A percentile compares a stretch with the other conserved stretches of the same genome.
Evolutionary conservation across 1,140 invertebrate genomes (phyloP).

Genomic region (Thrips palmi): DNA sequence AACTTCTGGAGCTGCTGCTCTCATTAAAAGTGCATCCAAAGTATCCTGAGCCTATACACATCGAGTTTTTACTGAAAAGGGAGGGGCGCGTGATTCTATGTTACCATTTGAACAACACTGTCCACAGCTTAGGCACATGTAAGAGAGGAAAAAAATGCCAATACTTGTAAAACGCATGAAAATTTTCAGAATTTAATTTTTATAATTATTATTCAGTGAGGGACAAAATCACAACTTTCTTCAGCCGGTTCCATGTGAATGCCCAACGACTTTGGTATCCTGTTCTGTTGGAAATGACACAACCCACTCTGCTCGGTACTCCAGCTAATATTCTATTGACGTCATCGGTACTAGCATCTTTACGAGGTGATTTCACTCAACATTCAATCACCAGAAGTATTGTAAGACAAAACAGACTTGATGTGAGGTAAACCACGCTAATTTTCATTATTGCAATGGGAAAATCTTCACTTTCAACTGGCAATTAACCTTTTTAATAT

Average conservation of each 20-base stretch:
- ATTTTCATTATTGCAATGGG: background rate
- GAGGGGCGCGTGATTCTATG: slow-evolving; percentile 35
- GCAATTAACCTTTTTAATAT: slow-evolving; percentile 3
- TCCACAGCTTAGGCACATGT: slow-evolving; percentile 26
- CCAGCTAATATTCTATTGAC: slow-evolving; percentile 27
- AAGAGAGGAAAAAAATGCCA: slow-evolving; percentile 13
- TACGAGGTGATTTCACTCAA: slow-evolving; percentile 33
- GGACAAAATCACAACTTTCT: slow-evolving; percentile 23
- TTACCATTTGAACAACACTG: slow-evolving; percentile 34
- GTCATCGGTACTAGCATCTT: slow-evolving; percentile 29
- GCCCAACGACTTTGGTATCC: slow-evolving; percentile 29
- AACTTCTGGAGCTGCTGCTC: slow-evolving; percentile 28
- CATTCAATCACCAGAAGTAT: slow-evolving; percentile 18
- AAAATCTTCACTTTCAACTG: slow-evolving; percentile 4
- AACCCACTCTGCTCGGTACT: slow-evolving; percentile 32
- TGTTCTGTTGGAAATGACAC: slow-evolving; percentile 24
- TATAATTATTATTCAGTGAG: slow-evolving; percentile 24
- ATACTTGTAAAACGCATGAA: too few relatives aligned
- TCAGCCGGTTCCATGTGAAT: slow-evolving; percentile 30
- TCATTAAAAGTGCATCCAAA: slow-evolving; percentile 29
- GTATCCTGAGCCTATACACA: slow-evolving; percentile 26
- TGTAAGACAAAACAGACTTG: slow-evolving; percentile 33
- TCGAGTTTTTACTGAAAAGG: slow-evolving; percentile 34
- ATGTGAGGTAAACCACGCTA: slow-evolving; percentile 30
- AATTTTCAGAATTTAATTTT: slow-evolving; percentile 20